Evolutionary conservation across 2,113 vertebrate genomes (phyloP).

Genomic region (Todiramphus chloris): DNA sequence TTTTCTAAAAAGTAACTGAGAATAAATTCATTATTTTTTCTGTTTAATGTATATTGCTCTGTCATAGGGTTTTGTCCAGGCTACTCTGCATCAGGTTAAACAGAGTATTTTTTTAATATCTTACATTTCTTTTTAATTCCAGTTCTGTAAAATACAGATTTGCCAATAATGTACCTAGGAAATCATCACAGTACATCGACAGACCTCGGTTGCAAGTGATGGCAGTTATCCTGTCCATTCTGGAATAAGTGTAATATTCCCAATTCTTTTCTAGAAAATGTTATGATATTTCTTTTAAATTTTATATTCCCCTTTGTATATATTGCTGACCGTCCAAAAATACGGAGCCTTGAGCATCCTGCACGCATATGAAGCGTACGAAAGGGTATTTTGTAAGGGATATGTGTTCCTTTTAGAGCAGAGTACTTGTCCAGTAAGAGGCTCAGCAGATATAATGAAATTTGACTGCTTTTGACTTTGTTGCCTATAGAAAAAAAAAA

Average conservation of each 20-base stretch:
- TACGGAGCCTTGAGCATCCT: neutral
- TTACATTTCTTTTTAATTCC: neutral
- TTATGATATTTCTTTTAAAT: neutral
- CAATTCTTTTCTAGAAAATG: neutral
- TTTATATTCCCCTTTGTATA: neutral
- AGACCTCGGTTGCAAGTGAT: neutral
- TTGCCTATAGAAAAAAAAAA: neutral
- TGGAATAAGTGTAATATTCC: neutral
- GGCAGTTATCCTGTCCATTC: neutral
- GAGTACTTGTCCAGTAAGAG: neutral
- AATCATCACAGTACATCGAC: neutral
- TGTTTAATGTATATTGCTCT: slow-evolving; percentile 9
- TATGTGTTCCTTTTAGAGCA: neutral
- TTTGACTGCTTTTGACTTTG: neutral
- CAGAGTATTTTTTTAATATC: neutral
- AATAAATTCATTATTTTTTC: slow-evolving; percentile 59
- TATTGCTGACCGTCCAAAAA: neutral
- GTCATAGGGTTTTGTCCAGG: neutral
- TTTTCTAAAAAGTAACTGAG: slow-evolving; percentile 68
- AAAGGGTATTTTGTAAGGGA: neutral
- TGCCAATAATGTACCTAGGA: neutral
- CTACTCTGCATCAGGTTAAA: neutral
- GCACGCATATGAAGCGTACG: neutral
- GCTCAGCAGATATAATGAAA: neutral
- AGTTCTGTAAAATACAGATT: neutral